Evolutionary conservation across 2,113 vertebrate species (phyloP).

Genomic region (Okapia johnstoni): DNA sequence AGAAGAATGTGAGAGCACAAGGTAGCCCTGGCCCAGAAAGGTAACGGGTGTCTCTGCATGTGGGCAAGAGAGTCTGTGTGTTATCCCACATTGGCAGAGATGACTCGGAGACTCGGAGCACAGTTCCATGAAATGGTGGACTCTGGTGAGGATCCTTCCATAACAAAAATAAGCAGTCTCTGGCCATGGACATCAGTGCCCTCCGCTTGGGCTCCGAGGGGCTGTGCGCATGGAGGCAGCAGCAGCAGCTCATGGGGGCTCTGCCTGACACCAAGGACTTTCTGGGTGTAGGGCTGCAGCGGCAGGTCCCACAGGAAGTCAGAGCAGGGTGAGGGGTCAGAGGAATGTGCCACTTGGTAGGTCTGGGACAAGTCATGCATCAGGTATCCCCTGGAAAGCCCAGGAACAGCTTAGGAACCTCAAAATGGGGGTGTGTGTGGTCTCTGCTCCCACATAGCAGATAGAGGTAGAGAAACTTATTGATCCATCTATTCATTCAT

Average conservation of each 20-base stretch:
- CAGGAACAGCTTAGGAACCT: neutral
- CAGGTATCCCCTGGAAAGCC: neutral
- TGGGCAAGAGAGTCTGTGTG: neutral
- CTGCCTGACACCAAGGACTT: neutral
- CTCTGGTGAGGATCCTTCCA: neutral
- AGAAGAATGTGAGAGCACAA: neutral
- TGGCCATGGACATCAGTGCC: neutral
- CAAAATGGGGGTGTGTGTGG: fast-evolving
- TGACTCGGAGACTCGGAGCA: fast-evolving
- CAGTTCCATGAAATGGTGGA: neutral
- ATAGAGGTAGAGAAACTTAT: neutral
- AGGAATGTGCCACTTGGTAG: neutral
- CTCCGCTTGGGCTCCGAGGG: neutral
- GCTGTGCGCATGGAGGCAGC: fast-evolving
- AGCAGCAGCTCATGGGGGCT: neutral
- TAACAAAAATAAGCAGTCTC: neutral
- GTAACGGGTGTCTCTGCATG: neutral
- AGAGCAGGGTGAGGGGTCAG: neutral
- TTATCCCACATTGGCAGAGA: neutral
- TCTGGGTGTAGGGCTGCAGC: neutral
- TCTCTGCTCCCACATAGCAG: neutral
- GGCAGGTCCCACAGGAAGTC: neutral
- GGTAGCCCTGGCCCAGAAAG: neutral
- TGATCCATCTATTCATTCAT: neutral
- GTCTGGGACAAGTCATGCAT: neutral